A percentile compares a stretch with the other conserved stretches of the same genome.
phyloP scores from a whole-genome alignment of 2,797 vertebrate species.

The Silurus aristotelis region DNA sequence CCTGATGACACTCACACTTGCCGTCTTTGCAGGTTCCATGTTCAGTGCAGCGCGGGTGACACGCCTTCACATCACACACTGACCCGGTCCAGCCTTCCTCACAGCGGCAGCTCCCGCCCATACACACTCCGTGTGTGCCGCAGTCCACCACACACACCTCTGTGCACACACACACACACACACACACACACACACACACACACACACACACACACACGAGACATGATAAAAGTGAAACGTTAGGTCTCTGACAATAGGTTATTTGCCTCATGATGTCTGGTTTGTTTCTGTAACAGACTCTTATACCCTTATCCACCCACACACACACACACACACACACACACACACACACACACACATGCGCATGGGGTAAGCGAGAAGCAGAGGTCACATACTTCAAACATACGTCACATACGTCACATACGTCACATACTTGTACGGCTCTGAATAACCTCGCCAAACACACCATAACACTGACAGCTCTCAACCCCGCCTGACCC shows the following conservation, averaged over 20 bases:
- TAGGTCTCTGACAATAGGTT: not conserved
- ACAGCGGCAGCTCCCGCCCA: conserved; percentile 88
- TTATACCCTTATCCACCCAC: not conserved
- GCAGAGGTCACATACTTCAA: conserved; percentile 47
- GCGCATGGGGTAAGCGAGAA: conserved; percentile 13
- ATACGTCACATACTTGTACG: conserved; percentile 44
- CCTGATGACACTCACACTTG: conserved; percentile 97
- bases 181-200: conserved; percentile 72
- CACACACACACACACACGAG: conserved; percentile 11
- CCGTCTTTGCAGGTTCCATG: conserved; percentile 95
- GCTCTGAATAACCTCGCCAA: conserved; percentile 34
- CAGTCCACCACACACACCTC: conserved; percentile 91
- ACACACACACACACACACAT: conserved; percentile 32
- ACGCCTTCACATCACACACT: conserved; percentile 88
- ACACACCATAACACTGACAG: conserved; percentile 50
- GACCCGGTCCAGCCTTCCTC: conserved; percentile 94
- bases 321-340: not conserved
- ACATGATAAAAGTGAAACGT: not conserved
- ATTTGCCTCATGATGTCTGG: not conserved
- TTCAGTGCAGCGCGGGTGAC: conserved; percentile 91
- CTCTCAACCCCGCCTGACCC: conserved; percentile 41
- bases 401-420: conserved; percentile 47
- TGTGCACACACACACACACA: conserved; percentile 58
- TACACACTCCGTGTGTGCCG: conserved; percentile 86
- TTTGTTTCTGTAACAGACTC: conserved; percentile 22